Evolutionary conservation across 2,888 invertebrate species (phyloP), one percentile per base, ranked within the genome.

Genomic region (Mesopsocus fuscifrons): DNA sequence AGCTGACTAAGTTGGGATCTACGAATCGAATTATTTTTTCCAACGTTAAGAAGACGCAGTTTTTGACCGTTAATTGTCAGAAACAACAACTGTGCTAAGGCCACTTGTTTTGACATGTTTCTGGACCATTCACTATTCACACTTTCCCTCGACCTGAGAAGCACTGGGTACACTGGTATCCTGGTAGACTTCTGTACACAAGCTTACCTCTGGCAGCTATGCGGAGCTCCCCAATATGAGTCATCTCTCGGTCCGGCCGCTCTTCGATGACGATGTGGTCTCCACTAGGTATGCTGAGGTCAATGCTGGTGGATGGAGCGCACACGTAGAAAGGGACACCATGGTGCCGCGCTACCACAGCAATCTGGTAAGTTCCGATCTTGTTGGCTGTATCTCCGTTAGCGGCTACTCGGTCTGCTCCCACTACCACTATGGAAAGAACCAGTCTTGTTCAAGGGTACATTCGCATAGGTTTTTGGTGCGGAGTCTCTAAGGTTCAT

Each of bases 301-400:
- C 95, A 53, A 94, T 82, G 1, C 95, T 84, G 3, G 91, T 89
- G 40, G 79, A 70, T 0, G 97, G 95, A 3, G 94, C 92, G 2
- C 92, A 94, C 17, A 97, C 79, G 61, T 87, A 97, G 61, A 98
- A 97, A 43, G 94, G 91, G 46, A 97, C 81, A 23, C 71, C 71
- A 57, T 97, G 94, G 61, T 88, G 67, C 55, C 84, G 81, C 1
- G 95, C 92, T 35, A 84, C 69, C 41, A 97, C 82, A 0, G 95
- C 92, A 56, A 97, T 80, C 67, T 70, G 53, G 59, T 89, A 91
- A 11, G 91, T 91, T 53, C 94, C 97, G 57, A 97, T 94, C 72
- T 98, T 98, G 60, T 98, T 98, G 1, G 97, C 97, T 0, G 95
- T 95, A 60, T 99, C 97, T 1, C 98, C 98, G 62, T 98, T 98